Evolutionary conservation across 1,140 invertebrate genomes (phyloP).

Genomic region (Drosophila rufa): DNA sequence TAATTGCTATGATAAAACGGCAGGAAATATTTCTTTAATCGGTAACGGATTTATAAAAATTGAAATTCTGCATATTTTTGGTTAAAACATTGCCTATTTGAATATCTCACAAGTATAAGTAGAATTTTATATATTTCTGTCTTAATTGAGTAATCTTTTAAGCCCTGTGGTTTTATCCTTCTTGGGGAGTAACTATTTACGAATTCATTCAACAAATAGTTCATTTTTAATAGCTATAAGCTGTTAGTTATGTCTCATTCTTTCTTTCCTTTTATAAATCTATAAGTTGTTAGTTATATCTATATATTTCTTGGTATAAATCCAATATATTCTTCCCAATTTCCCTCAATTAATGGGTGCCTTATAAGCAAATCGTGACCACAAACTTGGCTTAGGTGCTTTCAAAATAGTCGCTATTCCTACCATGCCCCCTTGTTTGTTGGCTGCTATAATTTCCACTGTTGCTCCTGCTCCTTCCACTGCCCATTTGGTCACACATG

Average conservation of each 20-base stretch:
- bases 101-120: too few relatives aligned
- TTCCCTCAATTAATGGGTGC: neutral
- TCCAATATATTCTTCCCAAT: neutral
- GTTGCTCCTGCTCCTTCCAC: neutral
- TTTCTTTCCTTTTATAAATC: too few relatives aligned
- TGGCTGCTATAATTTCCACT: neutral
- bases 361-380: conserved; percentile 12
- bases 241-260: neutral
- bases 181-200: neutral
- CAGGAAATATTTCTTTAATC: too few relatives aligned
- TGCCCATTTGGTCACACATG: conserved; percentile 27
- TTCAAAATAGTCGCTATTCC: conserved; percentile 12
- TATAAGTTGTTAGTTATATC: too few relatives aligned
- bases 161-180: neutral
- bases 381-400: conserved; percentile 48
- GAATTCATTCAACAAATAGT: fast-evolving
- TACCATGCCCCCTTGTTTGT: neutral
- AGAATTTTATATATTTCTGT: too few relatives aligned
- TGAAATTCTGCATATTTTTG: too few relatives aligned
- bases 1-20: too few relatives aligned
- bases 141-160: too few relatives aligned
- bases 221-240: too few relatives aligned
- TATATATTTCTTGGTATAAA: too few relatives aligned
- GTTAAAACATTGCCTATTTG: too few relatives aligned
- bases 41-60: too few relatives aligned